Evolutionary conservation across 2,888 invertebrate genomes (phyloP), one percentile per base, ranked within the genome.

Genomic region (Morpho helenor): DNA sequence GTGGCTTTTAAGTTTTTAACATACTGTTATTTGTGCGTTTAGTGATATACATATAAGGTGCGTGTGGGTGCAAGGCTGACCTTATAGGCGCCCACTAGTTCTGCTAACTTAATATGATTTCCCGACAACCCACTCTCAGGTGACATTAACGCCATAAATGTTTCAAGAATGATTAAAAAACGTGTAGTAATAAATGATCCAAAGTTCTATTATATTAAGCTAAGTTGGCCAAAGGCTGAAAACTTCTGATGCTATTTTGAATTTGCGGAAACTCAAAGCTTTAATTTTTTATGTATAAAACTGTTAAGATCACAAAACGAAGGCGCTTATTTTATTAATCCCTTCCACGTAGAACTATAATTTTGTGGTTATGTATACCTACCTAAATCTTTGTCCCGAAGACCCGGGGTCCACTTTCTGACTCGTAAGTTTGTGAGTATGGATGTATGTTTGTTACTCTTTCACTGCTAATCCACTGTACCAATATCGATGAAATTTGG

Each of bases 31-130:
- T 52, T 52, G 52, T 46, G 53, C 56, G 62, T 61, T 77, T 79
- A 83, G 82, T 77, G 77, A 77, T 79, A 76, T 81, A 81, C 82
- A 72, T 86, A 87, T 77, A 89, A 79, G 87, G 87, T 71, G 67
- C 72, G 87, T 83, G 89, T 90, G 89, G 90, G 90, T 86, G 89
- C 90, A 89, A 89, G 89, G 89, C 79, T 89, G 87, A 88, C 88
- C 87, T 89, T 88, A 87, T 78, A 87, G 82, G 82, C 76, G 77
- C 89, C 89, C 87, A 90, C 89, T 78, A 77, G 71, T 70, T 79
- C 77, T 73, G 76, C 80, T 79, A 79, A 80, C 81, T 87, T 86
- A 78, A 81, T 81, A 83, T 84, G 81, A 85, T 87, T 88, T 87
- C 82, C 83, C 82, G 76, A 75, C 83, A 73, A 76, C 86, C 87